Evolutionary conservation across 2,113 vertebrate genomes (phyloP).

Genomic region (Scartelaos histophorus): DNA sequence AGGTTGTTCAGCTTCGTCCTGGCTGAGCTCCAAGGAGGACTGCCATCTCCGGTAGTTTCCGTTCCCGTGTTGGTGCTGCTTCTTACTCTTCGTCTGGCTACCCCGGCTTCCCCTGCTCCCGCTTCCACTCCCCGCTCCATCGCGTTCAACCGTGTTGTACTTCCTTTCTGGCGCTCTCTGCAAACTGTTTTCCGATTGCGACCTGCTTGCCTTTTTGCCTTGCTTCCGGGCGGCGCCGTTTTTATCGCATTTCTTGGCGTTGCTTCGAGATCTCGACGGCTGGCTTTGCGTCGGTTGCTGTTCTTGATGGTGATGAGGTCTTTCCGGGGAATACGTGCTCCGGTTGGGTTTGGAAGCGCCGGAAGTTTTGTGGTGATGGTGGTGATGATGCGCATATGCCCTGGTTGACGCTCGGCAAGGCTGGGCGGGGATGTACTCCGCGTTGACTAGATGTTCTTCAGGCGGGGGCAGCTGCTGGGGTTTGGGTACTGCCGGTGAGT

Average conservation of each 20-base stretch:
- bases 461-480: constrained; percentile 34
- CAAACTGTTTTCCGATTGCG: constrained; percentile 85
- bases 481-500: constrained; percentile 31
- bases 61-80: constrained; percentile 66
- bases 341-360: constrained; percentile 50
- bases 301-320: constrained; percentile 35
- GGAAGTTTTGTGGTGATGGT: constrained; percentile 40
- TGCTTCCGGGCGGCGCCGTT: constrained; percentile 55
- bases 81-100: constrained; percentile 62
- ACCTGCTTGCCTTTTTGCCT: constrained; percentile 79
- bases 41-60: constrained; percentile 77
- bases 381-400: constrained; percentile 51
- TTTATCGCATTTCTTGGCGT: constrained; percentile 75
- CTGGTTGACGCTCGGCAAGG: constrained; percentile 64
- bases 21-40: constrained; percentile 84
- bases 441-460: constrained; percentile 79
- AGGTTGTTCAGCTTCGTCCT: constrained; percentile 67
- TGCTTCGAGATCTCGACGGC: constrained; percentile 47
- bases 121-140: constrained; percentile 61
- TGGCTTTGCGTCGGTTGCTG: constrained; percentile 43
- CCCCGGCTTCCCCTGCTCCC: constrained; percentile 48
- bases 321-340: constrained; percentile 59
- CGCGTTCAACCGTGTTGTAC: constrained; percentile 78
- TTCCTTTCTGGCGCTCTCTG: constrained; percentile 73
- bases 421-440: constrained; percentile 83